Evolutionary conservation across 2,888 invertebrate species (phyloP), one percentile per base, ranked within the genome.

Genomic region (Hetaerina titia): DNA sequence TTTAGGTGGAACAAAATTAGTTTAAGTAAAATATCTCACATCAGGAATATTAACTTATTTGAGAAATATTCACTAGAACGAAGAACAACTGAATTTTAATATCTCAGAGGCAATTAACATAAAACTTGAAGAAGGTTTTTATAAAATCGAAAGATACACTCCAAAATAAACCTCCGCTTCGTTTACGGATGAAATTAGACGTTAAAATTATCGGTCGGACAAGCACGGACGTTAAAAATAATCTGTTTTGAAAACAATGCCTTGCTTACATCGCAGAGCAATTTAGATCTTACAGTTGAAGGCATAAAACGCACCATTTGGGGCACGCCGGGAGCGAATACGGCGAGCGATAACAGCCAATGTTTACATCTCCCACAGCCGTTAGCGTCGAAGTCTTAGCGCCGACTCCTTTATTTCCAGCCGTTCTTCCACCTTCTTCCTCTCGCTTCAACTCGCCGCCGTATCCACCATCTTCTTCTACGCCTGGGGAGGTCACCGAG

Each of bases 251-350:
- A 81, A 81, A 81, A 81, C 81, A 81, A 81, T 31, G 31, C 11
- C 25, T 25, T 81, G 81, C 31, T 81, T 81, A 81, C 25, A 31
- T 25, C 81, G 25, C 11, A 13, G 25, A 15, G 81, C 13, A 81
- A 31, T 81, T 31, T 22, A n/a, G 7, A 81, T 25, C 9, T 31
- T 15, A 31, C 81, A 31, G 25, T 81, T 81, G 31, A 31, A 8
- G 69, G 81, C 81, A 81, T 81, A 81, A 81, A 81, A 81, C 81
- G 25, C 81, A 31, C 81, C 81, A 31, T 81, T 81, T 13, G 7
- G 81, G 31, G 31, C 25, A 25, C 31, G 9, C 13, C 81, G 45
- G 45, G 45, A 45, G 45, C 45, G 31, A 81, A 81, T 81, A 31
- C 25, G 81, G 31, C 6, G 31, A 81, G 81, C 69, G n/a, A 69